Conservation (phyloP, 1,140 invertebrate species). For the Panagrolaimus sp. region DNA sequence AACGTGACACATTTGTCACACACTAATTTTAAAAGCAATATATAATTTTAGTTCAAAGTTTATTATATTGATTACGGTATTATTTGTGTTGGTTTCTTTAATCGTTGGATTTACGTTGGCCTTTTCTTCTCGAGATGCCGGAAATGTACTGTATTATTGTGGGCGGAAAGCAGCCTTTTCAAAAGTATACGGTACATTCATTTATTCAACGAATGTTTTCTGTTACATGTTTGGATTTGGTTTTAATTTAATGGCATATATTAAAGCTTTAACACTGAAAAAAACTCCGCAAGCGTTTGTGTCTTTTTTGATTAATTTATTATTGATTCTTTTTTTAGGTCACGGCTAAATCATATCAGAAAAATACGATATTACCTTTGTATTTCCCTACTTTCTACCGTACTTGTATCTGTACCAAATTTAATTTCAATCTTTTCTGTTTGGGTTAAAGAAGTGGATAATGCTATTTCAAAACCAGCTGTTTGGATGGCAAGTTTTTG, state of each 20-base stretch:
- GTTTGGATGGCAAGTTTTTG: slow-evolving; percentile 1
- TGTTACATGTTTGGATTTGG: background rate
- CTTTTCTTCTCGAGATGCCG: background rate
- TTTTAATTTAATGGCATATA: slow-evolving; percentile 4
- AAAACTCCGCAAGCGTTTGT: slow-evolving; percentile 12
- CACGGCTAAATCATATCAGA: background rate
- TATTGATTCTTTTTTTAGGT: background rate
- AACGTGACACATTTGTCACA: background rate
- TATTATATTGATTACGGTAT: background rate
- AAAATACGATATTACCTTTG: slow-evolving; percentile 2
- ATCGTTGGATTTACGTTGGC: background rate
- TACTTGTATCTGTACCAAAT: slow-evolving; percentile 6
- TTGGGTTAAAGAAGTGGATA: slow-evolving; percentile 6
- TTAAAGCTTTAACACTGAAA: slow-evolving; percentile 5
- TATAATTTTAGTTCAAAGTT: background rate
- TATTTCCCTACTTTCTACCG: background rate
- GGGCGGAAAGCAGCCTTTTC: slow-evolving; percentile 13
- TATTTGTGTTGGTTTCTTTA: background rate
- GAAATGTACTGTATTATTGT: slow-evolving; percentile 6
- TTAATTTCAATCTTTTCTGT: background rate
- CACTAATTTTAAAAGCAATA: background rate
- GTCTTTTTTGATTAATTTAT: background rate
- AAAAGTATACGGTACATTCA: slow-evolving; percentile 10
- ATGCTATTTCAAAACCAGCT: slow-evolving; percentile 1
- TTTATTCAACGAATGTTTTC: background rate